These are phyloP conservation scores for cat (Felis catus) DNA, from an alignment of 2,113 vertebrate genomes.

Conservation along the genomic window DNA sequence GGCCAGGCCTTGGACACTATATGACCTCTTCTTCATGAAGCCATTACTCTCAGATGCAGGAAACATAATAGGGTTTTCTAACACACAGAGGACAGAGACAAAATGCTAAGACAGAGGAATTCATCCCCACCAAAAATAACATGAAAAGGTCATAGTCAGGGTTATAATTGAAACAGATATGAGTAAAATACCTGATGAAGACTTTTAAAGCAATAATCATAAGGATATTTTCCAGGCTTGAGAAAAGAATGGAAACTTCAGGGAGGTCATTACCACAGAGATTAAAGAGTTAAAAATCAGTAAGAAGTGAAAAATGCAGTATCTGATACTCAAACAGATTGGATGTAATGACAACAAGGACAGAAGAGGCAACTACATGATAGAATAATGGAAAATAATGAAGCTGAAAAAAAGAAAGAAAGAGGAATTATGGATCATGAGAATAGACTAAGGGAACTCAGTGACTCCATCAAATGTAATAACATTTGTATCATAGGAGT, in stretches of 20 bases:
- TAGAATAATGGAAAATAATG: not conserved
- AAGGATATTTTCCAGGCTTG: not conserved
- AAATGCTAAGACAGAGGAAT: not conserved
- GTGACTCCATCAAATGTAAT: not conserved
- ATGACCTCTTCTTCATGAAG: not conserved
- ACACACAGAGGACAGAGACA: not conserved
- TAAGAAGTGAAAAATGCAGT: not conserved
- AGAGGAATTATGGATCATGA: not conserved
- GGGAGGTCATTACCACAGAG: not conserved
- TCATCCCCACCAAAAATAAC: not conserved
- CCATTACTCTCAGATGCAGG: not conserved
- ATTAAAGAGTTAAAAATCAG: not conserved
- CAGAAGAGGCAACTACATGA: not conserved
- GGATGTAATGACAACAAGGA: not conserved
- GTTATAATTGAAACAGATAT: not conserved
- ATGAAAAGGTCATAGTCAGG: not conserved
- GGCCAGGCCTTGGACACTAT: not conserved
- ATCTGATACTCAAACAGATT: not conserved
- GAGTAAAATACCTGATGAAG: not conserved
- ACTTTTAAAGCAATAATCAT: not conserved
- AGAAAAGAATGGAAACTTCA: not conserved
- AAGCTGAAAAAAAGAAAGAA: not conserved
- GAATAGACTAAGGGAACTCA: not conserved
- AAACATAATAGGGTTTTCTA: not conserved
- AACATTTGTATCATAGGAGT: not conserved